phyloP scores from a whole-genome alignment of 2,888 invertebrate species.

The Eudasyphora cyanicolor region DNA sequence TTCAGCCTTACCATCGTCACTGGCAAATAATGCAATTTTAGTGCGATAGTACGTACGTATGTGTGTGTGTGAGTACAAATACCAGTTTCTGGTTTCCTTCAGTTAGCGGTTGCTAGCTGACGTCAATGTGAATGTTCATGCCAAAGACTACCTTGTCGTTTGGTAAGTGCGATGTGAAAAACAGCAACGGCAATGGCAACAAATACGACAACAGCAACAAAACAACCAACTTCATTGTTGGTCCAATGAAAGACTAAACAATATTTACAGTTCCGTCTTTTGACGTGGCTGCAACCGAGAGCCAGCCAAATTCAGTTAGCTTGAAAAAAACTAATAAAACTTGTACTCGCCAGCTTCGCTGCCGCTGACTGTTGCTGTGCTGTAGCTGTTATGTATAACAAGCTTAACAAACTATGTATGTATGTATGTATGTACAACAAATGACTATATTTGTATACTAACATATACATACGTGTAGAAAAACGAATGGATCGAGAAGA shows the following conservation, averaged over 20 bases:
- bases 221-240: slow-evolving; percentile 26
- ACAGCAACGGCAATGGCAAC: neutral
- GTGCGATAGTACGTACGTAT: neutral
- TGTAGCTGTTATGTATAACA: slow-evolving; percentile 28
- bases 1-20: neutral
- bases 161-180: neutral
- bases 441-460: too few species aligned
- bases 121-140: slow-evolving; percentile 63
- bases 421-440: neutral
- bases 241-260: slow-evolving; percentile 43
- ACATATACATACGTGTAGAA: slow-evolving; percentile 26
- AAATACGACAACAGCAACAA: neutral
- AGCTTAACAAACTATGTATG: slow-evolving; percentile 45
- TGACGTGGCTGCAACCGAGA: slow-evolving; percentile 39
- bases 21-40: neutral
- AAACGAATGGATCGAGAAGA: slow-evolving; percentile 64
- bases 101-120: slow-evolving; percentile 56
- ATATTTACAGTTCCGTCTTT: slow-evolving; percentile 60
- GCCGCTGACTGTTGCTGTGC: too few species aligned
- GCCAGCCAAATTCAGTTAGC: slow-evolving; percentile 42
- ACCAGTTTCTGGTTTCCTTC: slow-evolving; percentile 45
- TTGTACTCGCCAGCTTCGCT: slow-evolving; percentile 24
- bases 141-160: slow-evolving; percentile 24
- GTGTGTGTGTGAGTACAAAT: slow-evolving; percentile 26
- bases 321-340: slow-evolving; percentile 54